These are phyloP conservation scores for Climacteris rufus DNA, from an alignment of 2,113 vertebrate genomes.

Conservation along the genomic window DNA sequence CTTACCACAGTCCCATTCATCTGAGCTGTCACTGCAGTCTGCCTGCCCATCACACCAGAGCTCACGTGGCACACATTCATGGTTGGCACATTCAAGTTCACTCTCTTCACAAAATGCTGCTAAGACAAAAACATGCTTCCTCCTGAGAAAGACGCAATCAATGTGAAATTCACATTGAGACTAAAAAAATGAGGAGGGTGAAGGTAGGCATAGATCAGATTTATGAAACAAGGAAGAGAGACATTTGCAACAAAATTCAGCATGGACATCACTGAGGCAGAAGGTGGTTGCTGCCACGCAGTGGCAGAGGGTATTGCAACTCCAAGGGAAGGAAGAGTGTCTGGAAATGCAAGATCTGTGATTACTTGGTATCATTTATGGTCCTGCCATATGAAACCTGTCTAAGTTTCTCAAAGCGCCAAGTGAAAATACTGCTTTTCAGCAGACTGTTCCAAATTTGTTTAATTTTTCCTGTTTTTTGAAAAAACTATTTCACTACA, in stretches of 20 bases:
- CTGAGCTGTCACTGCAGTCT: conserved; percentile 90
- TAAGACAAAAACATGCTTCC: background rate
- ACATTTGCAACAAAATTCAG: background rate
- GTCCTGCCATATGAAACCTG: background rate
- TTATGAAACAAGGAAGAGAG: background rate
- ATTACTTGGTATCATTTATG: background rate
- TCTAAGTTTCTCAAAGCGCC: background rate
- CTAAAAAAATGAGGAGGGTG: background rate
- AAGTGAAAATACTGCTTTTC: background rate
- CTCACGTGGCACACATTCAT: conserved; percentile 84
- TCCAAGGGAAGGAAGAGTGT: background rate
- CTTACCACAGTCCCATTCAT: conserved; percentile 96
- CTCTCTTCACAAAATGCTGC: conserved; percentile 84
- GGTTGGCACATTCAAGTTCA: conserved; percentile 87
- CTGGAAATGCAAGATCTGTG: background rate
- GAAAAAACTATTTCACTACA: background rate
- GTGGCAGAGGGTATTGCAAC: background rate
- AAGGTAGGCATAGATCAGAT: background rate
- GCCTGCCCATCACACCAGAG: conserved; percentile 88
- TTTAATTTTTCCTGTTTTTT: background rate
- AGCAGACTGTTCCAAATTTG: background rate
- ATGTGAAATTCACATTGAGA: background rate
- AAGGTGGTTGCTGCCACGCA: background rate
- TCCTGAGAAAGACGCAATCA: background rate
- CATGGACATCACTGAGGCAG: background rate